Percentiles rank a stretch among this genome's conserved stretches.
phyloP scores from a whole-genome alignment of 2,888 invertebrate species.

The Aquatica leii region DNA sequence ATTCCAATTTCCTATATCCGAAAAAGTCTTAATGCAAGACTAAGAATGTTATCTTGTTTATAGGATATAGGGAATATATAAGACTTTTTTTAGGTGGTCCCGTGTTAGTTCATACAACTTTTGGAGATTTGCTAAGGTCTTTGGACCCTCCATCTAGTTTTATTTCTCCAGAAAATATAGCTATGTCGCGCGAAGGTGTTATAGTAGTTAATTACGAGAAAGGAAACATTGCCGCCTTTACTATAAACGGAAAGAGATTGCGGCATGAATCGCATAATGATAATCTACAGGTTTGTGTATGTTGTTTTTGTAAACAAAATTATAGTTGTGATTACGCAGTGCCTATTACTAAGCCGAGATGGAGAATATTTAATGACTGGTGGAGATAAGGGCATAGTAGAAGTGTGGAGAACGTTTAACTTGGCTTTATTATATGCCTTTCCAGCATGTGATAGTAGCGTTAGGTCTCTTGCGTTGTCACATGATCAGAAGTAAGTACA shows the following conservation, averaged over 20 bases:
- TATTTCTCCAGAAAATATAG: constrained; percentile 83
- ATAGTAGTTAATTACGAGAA: constrained; percentile 93
- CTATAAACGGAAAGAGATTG: constrained; percentile 91
- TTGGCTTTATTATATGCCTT: constrained; percentile 97
- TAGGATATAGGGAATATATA: no score
- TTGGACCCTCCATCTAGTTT: constrained; percentile 82
- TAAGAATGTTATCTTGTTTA: no score
- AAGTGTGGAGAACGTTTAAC: constrained; percentile 98
- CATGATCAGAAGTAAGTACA: constrained; percentile 97
- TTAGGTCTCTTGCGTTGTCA: constrained; percentile 92
- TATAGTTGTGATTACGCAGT: constrained; percentile 63
- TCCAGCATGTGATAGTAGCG: constrained; percentile 95
- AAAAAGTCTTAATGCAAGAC: no score
- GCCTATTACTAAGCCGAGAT: constrained; percentile 92
- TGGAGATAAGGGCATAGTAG: constrained; percentile 95
- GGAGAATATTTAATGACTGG: constrained; percentile 99
- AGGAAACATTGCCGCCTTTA: constrained; percentile 92
- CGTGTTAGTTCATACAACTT: constrained; percentile 96
- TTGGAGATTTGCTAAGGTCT: constrained; percentile 94
- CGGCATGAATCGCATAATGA: constrained; percentile 93
- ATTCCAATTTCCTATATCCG: no score
- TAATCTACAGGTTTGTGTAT: constrained; percentile 88
- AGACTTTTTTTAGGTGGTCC: constrained; percentile 86
- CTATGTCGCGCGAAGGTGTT: constrained; percentile 95
- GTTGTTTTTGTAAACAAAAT: neutral